Conservation (phyloP, 2,888 invertebrate genomes). For the Epirrita christyi region DNA sequence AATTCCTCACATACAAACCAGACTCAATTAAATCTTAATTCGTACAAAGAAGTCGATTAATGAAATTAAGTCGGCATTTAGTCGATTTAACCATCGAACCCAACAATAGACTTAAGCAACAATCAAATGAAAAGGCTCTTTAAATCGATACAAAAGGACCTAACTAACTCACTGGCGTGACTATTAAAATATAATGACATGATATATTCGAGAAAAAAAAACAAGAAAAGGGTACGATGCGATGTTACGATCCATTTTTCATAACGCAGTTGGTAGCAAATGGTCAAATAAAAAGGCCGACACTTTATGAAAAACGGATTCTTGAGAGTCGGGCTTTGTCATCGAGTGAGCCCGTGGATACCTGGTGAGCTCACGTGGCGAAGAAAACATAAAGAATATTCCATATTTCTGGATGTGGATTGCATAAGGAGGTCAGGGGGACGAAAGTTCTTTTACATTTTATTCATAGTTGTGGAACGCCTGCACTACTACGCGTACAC, state of each 20-base stretch:
- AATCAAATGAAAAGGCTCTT: slow-evolving; percentile 78
- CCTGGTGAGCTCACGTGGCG: slow-evolving; percentile 80
- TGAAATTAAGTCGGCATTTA: slow-evolving; percentile 84
- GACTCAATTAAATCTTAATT: slow-evolving; percentile 84
- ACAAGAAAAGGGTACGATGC: slow-evolving; percentile 77
- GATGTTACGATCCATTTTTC: slow-evolving; percentile 83
- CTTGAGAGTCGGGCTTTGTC: slow-evolving; percentile 78
- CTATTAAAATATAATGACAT: slow-evolving; percentile 85
- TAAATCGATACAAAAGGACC: slow-evolving; percentile 72
- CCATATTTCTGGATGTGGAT: slow-evolving; percentile 80
- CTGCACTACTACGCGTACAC: no score
- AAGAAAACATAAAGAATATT: slow-evolving; percentile 81
- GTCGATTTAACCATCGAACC: slow-evolving; percentile 74
- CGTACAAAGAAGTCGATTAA: slow-evolving; percentile 82
- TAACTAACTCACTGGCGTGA: slow-evolving; percentile 82
- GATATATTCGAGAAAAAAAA: slow-evolving; percentile 78
- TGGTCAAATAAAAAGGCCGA: slow-evolving; percentile 83
- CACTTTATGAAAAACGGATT: slow-evolving; percentile 82
- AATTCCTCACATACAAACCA: slow-evolving; percentile 74
- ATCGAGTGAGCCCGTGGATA: slow-evolving; percentile 49
- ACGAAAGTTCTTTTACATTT: slow-evolving; percentile 48
- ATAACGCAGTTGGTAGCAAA: slow-evolving; percentile 85
- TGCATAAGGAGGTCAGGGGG: slow-evolving; percentile 63
- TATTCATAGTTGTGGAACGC: no score
- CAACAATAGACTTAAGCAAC: slow-evolving; percentile 80